Base-by-base conservation (phyloP, 1,140 invertebrate genomes). In the Euwallacea fornicatus region DNA sequence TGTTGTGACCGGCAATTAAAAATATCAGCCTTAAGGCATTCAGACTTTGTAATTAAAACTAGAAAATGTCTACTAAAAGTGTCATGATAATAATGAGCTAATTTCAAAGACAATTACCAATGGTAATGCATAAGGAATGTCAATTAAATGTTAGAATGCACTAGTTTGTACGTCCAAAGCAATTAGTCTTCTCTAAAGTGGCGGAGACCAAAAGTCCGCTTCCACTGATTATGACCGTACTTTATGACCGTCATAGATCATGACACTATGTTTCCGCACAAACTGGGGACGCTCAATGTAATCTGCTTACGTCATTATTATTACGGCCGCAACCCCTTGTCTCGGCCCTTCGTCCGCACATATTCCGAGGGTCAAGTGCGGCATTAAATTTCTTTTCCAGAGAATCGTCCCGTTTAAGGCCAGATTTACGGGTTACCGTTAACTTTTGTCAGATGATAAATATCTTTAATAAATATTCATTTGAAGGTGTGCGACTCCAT, bases 161-260 rank as follows among this genome's bases (percentile, higher is more conserved):
- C 59, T 42, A 42, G 16, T 33, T 33, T 33, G 4, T 33, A 33
- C 21, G 15, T 21, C 10, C n/a, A 44, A 13, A 44, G 11, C 68
- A 70, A 70, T 70, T 70, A 63, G 68, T 70, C 42, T 70, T 70
- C 16, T 44, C 9, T 10, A 70, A 63, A 70, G 68, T 69, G 59
- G 66, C 56, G 58, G 66, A 62, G 33, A 71, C 61, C 44, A 64
- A 54, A 50, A 64, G 61, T 53, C 61, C 50, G 43, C 63, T 64
- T 71, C 53, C 47, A 71, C 60, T 71, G 69, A 71, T 71, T 71
- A 71, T 71, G 61, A 54, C 44, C 7, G 43, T 64, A 62, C 56
- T 71, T 71, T 71, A 71, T 65, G 69, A 71, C 55, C 16, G 62
- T 71, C 69, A 71, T 71, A 71, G 61, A 71, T 71, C 69, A 71